Evolutionary conservation across 2,888 invertebrate species (phyloP), one percentile per base, ranked within the genome.

Genomic region (Drosophila testacea): DNA sequence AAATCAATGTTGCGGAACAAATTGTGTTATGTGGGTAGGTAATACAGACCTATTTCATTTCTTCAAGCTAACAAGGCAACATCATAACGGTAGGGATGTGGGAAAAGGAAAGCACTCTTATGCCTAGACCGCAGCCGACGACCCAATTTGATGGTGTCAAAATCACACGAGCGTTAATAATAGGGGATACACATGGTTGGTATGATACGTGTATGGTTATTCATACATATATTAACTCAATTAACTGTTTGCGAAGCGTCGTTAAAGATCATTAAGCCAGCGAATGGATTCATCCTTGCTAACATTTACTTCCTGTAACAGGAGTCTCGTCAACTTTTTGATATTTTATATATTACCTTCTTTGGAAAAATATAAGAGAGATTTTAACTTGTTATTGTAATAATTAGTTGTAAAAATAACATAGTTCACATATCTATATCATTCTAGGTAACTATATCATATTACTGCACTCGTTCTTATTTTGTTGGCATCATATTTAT

Each of bases 1-100:
- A 88, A 85, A 89, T 83, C 89, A 85, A 85, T 85, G 85, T 85
- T 82, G 82, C 77, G 85, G 89, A 85, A 85, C 85, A 85, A 85
- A 85, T 85, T 85, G 84, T 59, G 78, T 75, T 84, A 77, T 83
- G 72, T 73, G 73, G 68, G 71, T 51, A 73, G 83, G 87, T 73
- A 86, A 83, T 80, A 77, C 69, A 80, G 63, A 72, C 69, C 72
- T 68, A 88, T 85, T 80, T 78, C 70, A 76, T 76, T 81, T 70
- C 66, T 56, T 51, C 52, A 61, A 79, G 81, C 79, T 71, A 84
- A 88, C 89, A 88, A 86, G 84, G 73, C 89, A 86, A 73, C 64
- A 66, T 63, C 88, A 77, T 71, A 73, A 74, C 79, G 71, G 59
- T 30, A 22, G 32, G n/a, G 11, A 41, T 7, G 64, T 48, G 32